These are phyloP conservation scores for Pimpla rufipes DNA, from an alignment of 2,888 invertebrate genomes.

Conservation along the genomic window DNA sequence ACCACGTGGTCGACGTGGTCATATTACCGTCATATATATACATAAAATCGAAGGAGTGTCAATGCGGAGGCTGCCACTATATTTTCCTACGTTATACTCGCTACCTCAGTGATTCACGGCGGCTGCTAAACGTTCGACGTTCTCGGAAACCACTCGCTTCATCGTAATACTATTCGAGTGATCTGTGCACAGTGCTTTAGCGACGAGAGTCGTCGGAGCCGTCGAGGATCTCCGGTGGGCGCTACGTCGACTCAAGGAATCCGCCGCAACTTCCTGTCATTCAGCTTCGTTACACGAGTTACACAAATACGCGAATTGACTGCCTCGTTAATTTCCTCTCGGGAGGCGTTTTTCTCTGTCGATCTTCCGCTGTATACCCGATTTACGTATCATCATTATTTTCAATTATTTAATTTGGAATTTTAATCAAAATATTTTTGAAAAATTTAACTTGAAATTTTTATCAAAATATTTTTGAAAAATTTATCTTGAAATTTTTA, in stretches of 20 bases:
- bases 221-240: background rate
- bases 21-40: conserved; percentile 1
- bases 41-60: conserved; percentile 56
- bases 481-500: too few relatives aligned
- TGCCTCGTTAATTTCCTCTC: background rate
- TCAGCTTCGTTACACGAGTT: conserved; percentile 3
- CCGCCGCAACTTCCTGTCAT: conserved; percentile 19
- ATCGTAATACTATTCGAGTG: conserved; percentile 25
- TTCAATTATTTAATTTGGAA: too few relatives aligned
- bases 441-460: too few relatives aligned
- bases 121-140: conserved; percentile 36
- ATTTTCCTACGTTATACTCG: background rate
- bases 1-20: too few relatives aligned
- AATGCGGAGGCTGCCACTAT: conserved; percentile 42
- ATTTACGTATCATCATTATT: too few relatives aligned
- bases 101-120: conserved; percentile 53
- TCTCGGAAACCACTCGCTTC: conserved; percentile 35
- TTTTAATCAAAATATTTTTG: too few relatives aligned
- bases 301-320: conserved; percentile 2
- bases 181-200: background rate
- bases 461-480: too few relatives aligned
- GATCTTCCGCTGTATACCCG: too few relatives aligned
- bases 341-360: background rate
- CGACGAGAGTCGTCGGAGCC: background rate
- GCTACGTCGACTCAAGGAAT: background rate